Percentiles rank a stretch among this genome's conserved stretches.
Conservation (phyloP, 2,888 invertebrate genomes). For the Microplitis deprimator region DNA sequence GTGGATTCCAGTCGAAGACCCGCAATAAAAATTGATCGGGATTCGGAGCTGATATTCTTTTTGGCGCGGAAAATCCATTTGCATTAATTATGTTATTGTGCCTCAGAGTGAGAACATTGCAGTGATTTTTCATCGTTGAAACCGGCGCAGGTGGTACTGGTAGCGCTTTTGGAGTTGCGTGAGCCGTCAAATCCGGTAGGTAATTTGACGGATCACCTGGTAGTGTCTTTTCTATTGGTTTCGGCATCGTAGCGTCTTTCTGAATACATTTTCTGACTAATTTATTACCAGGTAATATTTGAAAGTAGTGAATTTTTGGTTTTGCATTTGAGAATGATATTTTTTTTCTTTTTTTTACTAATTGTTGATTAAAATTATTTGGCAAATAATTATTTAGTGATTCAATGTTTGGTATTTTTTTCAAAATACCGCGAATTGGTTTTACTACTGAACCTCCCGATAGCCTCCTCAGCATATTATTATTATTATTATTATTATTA, state of each 20-base stretch:
- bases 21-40: neutral
- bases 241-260: neutral
- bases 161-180: neutral
- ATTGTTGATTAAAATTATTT: neutral
- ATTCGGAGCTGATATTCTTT: neutral
- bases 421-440: neutral
- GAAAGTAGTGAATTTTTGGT: neutral
- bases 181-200: neutral
- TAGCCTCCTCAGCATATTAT: too few relatives aligned
- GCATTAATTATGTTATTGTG: neutral
- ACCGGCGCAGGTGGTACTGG: neutral
- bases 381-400: neutral
- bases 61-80: neutral
- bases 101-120: neutral
- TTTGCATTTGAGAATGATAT: neutral
- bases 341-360: neutral
- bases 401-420: neutral
- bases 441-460: too few relatives aligned
- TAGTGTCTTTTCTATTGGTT: neutral
- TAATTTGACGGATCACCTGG: neutral
- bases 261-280: neutral
- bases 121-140: neutral
- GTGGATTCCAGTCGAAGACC: neutral
- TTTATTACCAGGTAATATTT: neutral
- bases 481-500: too few relatives aligned